phyloP scores from a whole-genome alignment of 2,797 vertebrate species.

The Gallinago solitaria region DNA sequence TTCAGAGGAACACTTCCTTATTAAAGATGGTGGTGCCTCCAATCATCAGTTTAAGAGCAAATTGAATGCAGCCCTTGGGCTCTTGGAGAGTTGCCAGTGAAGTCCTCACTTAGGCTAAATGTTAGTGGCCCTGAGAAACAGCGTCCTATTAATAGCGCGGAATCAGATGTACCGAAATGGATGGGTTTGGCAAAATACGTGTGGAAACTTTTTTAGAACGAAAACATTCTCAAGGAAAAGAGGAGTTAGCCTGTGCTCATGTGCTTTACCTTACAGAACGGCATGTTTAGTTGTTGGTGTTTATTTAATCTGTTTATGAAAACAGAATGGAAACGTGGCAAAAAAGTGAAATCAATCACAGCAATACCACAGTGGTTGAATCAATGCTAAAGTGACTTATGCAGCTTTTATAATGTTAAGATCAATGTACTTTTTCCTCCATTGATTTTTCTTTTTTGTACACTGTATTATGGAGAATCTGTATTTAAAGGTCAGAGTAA shows the following conservation, averaged over 20 bases:
- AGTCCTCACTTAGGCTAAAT: slow-evolving; percentile 14
- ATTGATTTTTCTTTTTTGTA: slow-evolving; percentile 29
- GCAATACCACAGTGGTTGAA: not conserved
- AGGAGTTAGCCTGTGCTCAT: not conserved
- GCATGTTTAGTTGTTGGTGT: not conserved
- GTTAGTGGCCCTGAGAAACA: slow-evolving; percentile 40
- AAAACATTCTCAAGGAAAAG: not conserved
- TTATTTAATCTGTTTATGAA: not conserved
- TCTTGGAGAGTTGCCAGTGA: slow-evolving; percentile 41
- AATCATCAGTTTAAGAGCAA: slow-evolving; percentile 36
- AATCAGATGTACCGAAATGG: slow-evolving; percentile 40
- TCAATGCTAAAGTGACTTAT: slow-evolving; percentile 14
- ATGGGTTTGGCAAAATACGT: slow-evolving; percentile 13
- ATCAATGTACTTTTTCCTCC: slow-evolving; percentile 19
- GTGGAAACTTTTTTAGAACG: not conserved
- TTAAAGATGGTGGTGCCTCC: slow-evolving; percentile 26
- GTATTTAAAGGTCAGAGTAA: not conserved
- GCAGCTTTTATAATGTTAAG: slow-evolving; percentile 25
- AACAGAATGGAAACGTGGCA: not conserved
- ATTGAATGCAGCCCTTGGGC: slow-evolving; percentile 40
- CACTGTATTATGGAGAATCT: not conserved
- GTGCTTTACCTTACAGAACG: not conserved
- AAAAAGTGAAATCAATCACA: not conserved
- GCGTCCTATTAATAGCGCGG: not conserved
- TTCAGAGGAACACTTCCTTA: slow-evolving; percentile 22